Conservation (phyloP, 2,797 vertebrate species). For the Cyprinodon diabolis region DNA sequence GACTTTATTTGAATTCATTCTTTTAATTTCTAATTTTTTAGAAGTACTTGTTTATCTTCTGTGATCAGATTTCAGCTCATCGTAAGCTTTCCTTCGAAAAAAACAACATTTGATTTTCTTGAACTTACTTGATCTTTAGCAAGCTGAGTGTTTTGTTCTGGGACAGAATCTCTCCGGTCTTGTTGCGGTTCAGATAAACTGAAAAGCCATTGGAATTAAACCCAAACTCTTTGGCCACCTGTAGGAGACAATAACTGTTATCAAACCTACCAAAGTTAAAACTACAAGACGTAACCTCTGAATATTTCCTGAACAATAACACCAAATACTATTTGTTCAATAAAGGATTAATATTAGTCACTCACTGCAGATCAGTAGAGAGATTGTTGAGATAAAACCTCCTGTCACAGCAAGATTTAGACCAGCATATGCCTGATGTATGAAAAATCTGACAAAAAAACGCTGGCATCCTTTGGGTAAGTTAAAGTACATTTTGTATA, state of each 20-base stretch:
- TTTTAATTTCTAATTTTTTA: too few relatives aligned
- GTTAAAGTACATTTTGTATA: too few relatives aligned
- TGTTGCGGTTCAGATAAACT: constrained; percentile 94
- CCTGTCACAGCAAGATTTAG: too few relatives aligned
- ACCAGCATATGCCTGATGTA: too few relatives aligned
- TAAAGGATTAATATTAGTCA: background rate
- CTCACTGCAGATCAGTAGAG: constrained; percentile 30
- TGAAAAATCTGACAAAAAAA: too few relatives aligned
- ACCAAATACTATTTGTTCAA: background rate
- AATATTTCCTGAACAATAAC: background rate
- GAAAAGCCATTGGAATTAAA: constrained; percentile 96
- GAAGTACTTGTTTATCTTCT: too few relatives aligned
- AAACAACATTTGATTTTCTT: background rate
- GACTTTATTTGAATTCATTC: too few relatives aligned
- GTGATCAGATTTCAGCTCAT: too few relatives aligned
- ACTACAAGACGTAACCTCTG: background rate
- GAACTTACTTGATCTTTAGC: constrained; percentile 95
- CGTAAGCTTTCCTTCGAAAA: too few relatives aligned
- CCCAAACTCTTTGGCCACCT: constrained; percentile 98
- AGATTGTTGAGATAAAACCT: constrained; percentile 19
- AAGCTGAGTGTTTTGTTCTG: constrained; percentile 93
- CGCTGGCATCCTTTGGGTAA: too few relatives aligned
- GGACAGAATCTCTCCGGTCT: constrained; percentile 91
- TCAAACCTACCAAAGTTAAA: background rate
- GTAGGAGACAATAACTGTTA: constrained; percentile 26